A percentile compares a stretch with the other conserved stretches of the same genome.
Conservation (phyloP, 2,797 vertebrate genomes). For the Sebastiscus albofasciatus region DNA sequence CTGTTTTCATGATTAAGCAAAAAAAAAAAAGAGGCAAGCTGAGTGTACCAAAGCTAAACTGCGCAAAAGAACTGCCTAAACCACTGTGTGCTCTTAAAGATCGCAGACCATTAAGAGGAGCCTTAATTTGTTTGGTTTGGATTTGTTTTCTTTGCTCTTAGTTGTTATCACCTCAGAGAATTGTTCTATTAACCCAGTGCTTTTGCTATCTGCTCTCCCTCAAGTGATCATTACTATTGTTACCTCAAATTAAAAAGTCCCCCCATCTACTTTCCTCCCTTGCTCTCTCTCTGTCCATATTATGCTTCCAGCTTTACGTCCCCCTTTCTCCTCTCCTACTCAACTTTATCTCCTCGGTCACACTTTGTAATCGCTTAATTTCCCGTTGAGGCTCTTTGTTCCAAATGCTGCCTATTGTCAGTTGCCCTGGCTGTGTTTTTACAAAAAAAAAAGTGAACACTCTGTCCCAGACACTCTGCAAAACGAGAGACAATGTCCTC, state of each 20-base stretch:
- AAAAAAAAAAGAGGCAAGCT: background rate
- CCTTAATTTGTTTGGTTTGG: conserved; percentile 46
- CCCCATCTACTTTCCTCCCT: background rate
- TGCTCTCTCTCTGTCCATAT: background rate
- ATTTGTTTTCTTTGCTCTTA: conserved; percentile 44
- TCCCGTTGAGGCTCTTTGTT: conserved; percentile 8
- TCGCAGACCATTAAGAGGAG: conserved; percentile 6
- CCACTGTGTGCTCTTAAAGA: conserved; percentile 27
- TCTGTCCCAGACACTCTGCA: conserved; percentile 23
- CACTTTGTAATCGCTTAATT: conserved; percentile 20
- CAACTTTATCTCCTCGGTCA: conserved; percentile 2
- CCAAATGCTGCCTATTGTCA: conserved; percentile 9
- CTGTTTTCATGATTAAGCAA: conserved; percentile 13
- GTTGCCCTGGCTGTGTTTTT: conserved; percentile 8
- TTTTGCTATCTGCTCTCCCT: conserved; percentile 26
- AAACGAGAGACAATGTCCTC: conserved; percentile 54
- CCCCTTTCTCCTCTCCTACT: background rate
- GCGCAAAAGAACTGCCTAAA: conserved; percentile 10
- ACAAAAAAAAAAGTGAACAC: conserved; percentile 29
- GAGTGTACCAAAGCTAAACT: conserved; percentile 10
- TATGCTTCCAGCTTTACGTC: background rate
- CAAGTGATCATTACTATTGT: conserved; percentile 36
- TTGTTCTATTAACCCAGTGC: conserved; percentile 30
- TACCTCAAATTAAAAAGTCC: conserved; percentile 48
- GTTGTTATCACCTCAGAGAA: conserved; percentile 49